Base-by-base conservation (phyloP, 2,797 vertebrate species). In the Lagorchestes hirsutus region DNA sequence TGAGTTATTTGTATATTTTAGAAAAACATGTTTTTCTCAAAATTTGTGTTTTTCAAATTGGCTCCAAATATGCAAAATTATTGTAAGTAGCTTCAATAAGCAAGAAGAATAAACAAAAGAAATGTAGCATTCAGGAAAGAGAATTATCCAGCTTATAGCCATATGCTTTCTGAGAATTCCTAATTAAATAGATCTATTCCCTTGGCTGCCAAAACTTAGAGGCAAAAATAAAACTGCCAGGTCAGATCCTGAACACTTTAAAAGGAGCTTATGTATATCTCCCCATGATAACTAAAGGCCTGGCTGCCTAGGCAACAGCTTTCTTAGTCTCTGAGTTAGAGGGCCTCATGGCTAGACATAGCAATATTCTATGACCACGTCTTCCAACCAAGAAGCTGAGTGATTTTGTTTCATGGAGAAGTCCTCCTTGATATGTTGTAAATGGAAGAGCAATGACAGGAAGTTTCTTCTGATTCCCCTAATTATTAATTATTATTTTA, bases 81-180 rank as follows among this genome's bases (percentile, higher is more conserved):
- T 54, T 28, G 55, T 46, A 93, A 94, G 9, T 54, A 34, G 24
- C 87, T 82, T 90, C 55, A 95, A 58, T 91, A 67, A 93, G 90
- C 40, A 93, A 95, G 40, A 93, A 95, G 92, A 56, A 4, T 50
- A 50, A 93, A 92, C 90, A 94, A n/a, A n/a, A 95, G 52, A 34
- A 93, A 31, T 90, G 62, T 0, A 28, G 91, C 46, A 90, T 90
- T 90, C 50, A 50, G 13, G 90, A 50, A 54, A 90, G 9, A 9
- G 46, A 90, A 90, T 50, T 46, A 52, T 29, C 90, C 50, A 54
- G 12, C 8, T 29, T 74, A 50, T 28, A 24, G 28, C 90, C 50
- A 90, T 54, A 90, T 90, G 46, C 90, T 52, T 90, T 50, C 29
- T 90, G 22, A 90, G 40, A 90, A 90, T 54, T 28, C 5, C 90